Conservation (phyloP, 2,797 vertebrate species). For the Macrochelys suwanniensis region DNA sequence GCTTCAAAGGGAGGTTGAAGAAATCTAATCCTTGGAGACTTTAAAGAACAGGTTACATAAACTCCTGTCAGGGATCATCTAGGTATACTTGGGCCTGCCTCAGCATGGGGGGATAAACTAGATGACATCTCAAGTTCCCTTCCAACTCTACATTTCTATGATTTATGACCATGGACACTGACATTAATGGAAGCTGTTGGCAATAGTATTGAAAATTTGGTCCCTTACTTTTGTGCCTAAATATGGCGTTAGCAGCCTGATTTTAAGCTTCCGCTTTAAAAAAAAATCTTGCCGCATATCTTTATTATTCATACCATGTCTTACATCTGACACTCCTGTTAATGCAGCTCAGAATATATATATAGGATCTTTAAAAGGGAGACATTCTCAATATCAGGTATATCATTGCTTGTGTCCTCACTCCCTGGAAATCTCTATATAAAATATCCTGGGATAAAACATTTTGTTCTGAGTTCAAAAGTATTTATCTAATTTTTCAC, state of each 20-base stretch:
- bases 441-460: background rate
- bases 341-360: background rate
- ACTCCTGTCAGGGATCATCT: background rate
- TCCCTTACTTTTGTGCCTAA: background rate
- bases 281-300: background rate
- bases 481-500: background rate
- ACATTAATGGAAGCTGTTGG: background rate
- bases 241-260: background rate
- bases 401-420: background rate
- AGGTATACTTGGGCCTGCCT: background rate
- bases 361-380: background rate
- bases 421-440: background rate
- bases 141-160: background rate
- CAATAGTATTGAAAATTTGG: background rate
- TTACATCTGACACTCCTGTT: background rate
- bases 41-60: background rate
- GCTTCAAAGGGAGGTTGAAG: background rate
- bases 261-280: background rate
- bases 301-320: background rate
- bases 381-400: fast-evolving
- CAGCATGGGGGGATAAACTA: background rate
- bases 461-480: background rate
- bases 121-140: background rate
- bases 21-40: background rate
- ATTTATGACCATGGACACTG: background rate